A percentile compares a stretch with the other conserved stretches of the same genome.
These are phyloP conservation scores for Diorhabda sublineata DNA, from an alignment of 1,140 invertebrate species.

Conservation along the genomic window DNA sequence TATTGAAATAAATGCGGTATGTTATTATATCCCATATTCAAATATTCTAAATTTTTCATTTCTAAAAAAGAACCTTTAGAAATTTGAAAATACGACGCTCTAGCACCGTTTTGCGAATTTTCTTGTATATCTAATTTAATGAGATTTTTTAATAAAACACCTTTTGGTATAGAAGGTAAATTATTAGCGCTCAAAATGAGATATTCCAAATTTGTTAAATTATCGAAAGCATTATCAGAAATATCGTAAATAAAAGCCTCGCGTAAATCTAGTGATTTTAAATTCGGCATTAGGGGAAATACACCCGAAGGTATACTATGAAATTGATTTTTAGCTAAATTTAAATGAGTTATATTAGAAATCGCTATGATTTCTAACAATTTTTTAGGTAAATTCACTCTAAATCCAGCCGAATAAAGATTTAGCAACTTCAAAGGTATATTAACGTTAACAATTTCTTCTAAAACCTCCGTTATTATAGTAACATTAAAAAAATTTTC, in stretches of 20 bases:
- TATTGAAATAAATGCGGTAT: conserved; percentile 48
- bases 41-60: conserved; percentile 31
- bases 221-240: conserved; percentile 42
- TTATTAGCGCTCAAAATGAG: conserved; percentile 51
- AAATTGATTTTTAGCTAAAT: conserved; percentile 53
- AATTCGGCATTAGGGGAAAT: conserved; percentile 52
- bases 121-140: conserved; percentile 50
- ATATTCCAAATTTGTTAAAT: conserved; percentile 50
- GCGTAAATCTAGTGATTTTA: conserved; percentile 50
- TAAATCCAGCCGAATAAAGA: conserved; percentile 52
- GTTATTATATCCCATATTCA: conserved; percentile 50
- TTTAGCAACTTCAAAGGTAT: conserved; percentile 49
- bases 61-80: conserved; percentile 39
- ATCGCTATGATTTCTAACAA: conserved; percentile 50
- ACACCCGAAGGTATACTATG: conserved; percentile 48
- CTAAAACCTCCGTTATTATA: conserved; percentile 47
- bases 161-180: conserved; percentile 48
- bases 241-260: conserved; percentile 44
- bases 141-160: conserved; percentile 48
- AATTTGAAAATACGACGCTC: conserved; percentile 49
- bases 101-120: conserved; percentile 46
- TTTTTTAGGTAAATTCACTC: conserved; percentile 46
- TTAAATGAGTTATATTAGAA: conserved; percentile 50
- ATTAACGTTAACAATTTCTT: conserved; percentile 38
- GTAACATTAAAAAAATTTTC: conserved; percentile 49